Conservation (phyloP, 2,113 vertebrate genomes). For the Micronycteris hirsuta region DNA sequence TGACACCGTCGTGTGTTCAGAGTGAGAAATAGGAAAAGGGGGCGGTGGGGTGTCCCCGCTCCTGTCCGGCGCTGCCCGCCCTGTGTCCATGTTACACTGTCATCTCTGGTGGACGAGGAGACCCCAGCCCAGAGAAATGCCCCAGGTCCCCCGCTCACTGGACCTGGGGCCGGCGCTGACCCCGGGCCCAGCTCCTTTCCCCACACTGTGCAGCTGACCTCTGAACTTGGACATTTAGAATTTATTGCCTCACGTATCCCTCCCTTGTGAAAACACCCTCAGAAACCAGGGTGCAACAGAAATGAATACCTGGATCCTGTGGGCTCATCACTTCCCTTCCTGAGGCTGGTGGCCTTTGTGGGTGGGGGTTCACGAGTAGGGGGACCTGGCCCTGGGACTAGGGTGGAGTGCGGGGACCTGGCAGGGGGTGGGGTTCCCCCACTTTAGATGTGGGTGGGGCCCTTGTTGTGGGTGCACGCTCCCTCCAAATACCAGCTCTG, state of each 20-base stretch:
- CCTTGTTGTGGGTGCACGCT: no score
- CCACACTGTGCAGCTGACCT: fast-evolving
- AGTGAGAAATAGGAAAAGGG: neutral
- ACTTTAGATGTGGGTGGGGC: no score
- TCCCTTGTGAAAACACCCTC: neutral
- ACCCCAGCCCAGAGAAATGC: fast-evolving
- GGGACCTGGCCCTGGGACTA: neutral
- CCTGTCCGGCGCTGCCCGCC: neutral
- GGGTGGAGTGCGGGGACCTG: no score
- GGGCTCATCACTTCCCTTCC: no score
- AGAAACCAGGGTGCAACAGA: fast-evolving
- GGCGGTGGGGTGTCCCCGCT: fast-evolving
- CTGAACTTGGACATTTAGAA: neutral
- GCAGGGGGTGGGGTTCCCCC: no score
- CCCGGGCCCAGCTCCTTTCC: neutral
- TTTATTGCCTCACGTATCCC: fast-evolving
- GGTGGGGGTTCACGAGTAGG: fast-evolving
- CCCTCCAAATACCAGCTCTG: no score
- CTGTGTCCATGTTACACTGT: fast-evolving
- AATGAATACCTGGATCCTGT: fast-evolving
- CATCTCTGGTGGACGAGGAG: no score
- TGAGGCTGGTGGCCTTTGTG: neutral
- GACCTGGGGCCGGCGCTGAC: no score
- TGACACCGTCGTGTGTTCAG: fast-evolving
- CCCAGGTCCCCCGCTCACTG: neutral